Conservation (phyloP, 2,113 vertebrate genomes). For the Poecile atricapillus region DNA sequence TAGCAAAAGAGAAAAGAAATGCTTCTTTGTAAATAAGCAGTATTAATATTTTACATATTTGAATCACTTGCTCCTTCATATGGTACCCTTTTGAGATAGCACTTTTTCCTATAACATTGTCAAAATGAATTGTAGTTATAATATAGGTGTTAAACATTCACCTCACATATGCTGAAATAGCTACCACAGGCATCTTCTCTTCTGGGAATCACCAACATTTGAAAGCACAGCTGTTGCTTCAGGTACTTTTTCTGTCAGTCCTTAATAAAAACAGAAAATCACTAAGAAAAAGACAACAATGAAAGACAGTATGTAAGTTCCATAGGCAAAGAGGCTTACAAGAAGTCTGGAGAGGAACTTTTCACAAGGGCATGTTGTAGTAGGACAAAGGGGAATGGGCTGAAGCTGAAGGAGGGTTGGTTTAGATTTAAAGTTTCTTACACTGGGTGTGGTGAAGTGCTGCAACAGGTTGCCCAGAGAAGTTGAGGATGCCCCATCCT, state of each 20-base stretch:
- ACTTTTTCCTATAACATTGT: slow-evolving; percentile 24
- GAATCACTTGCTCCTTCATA: slow-evolving; percentile 50
- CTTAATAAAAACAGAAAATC: background rate
- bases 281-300: background rate
- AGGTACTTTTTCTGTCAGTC: background rate
- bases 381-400: background rate
- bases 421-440: background rate
- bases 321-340: background rate
- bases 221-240: slow-evolving; percentile 22
- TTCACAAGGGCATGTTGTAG: background rate
- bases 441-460: background rate
- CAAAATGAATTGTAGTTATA: slow-evolving; percentile 54
- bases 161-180: slow-evolving; percentile 12
- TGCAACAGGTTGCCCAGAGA: background rate
- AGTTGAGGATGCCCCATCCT: background rate
- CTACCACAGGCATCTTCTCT: background rate
- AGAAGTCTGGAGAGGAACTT: background rate
- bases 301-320: background rate
- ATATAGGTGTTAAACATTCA: slow-evolving; percentile 6
- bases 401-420: background rate
- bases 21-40: background rate
- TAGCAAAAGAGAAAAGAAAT: background rate
- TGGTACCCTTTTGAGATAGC: background rate
- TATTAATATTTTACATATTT: slow-evolving; percentile 59
- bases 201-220: background rate